Percentiles rank a stretch among this genome's conserved stretches.
phyloP scores from a whole-genome alignment of 2,797 vertebrate species.

The Danio kyathit region DNA sequence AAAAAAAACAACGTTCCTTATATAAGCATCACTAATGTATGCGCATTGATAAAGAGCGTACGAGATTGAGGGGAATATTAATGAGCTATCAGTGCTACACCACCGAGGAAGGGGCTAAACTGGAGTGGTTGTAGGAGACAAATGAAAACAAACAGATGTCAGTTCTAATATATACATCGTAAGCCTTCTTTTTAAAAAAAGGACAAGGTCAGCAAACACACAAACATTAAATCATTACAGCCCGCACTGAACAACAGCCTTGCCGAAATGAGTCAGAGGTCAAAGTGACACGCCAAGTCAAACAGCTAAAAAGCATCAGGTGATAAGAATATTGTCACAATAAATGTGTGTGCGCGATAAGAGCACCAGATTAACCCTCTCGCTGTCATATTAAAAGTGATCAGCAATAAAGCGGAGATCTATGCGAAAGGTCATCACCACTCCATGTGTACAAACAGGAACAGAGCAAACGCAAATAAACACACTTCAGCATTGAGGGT shows the following conservation, averaged over 20 bases:
- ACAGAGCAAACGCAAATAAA: slow-evolving; percentile 52
- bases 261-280: slow-evolving; percentile 34
- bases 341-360: slow-evolving; percentile 36
- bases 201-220: slow-evolving; percentile 24
- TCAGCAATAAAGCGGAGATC: slow-evolving; percentile 4
- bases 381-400: background rate
- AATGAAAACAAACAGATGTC: slow-evolving; percentile 41
- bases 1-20: slow-evolving; percentile 28
- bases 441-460: slow-evolving; percentile 51
- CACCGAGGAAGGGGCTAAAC: background rate
- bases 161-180: background rate
- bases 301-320: slow-evolving; percentile 30
- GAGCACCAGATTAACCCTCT: background rate
- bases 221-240: slow-evolving; percentile 11
- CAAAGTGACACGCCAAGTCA: slow-evolving; percentile 19
- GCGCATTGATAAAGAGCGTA: slow-evolving; percentile 42
- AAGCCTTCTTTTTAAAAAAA: slow-evolving; percentile 15
- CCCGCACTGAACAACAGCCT: background rate
- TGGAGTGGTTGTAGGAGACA: slow-evolving; percentile 11
- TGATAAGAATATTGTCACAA: slow-evolving; percentile 43
- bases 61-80: slow-evolving; percentile 43
- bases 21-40: slow-evolving; percentile 52
- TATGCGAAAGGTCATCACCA: slow-evolving; percentile 28
- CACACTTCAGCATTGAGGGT: slow-evolving; percentile 45
- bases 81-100: slow-evolving; percentile 34